phyloP scores from a whole-genome alignment of 53 echinoderm and acorn worm genomes.

The Echinarachnius parma region DNA sequence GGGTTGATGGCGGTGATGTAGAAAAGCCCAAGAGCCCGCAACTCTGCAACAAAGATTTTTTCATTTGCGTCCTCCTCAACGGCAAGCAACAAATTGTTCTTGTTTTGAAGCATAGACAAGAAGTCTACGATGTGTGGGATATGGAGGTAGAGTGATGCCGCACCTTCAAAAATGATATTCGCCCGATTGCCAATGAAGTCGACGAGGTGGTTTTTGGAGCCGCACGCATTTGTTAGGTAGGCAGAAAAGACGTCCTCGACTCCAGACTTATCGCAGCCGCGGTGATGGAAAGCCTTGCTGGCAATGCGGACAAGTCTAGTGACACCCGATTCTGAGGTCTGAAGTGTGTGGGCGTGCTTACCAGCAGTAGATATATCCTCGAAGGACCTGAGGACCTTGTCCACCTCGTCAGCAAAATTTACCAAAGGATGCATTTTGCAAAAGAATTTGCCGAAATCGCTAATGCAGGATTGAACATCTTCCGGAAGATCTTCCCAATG shows the following conservation, averaged over 20 bases:
- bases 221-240: slow-evolving; percentile 23
- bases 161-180: slow-evolving; percentile 58
- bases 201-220: slow-evolving; percentile 28
- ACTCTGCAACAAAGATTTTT: slow-evolving; percentile 31
- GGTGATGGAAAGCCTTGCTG: slow-evolving; percentile 55
- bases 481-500: slow-evolving; percentile 40
- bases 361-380: slow-evolving; percentile 19
- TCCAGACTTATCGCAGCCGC: slow-evolving; percentile 49
- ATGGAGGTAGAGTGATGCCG: slow-evolving; percentile 49
- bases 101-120: slow-evolving; percentile 14
- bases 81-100: slow-evolving; percentile 44
- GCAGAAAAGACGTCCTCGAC: slow-evolving; percentile 48
- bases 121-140: slow-evolving; percentile 39
- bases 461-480: neutral
- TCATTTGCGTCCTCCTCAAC: slow-evolving; percentile 39
- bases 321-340: neutral
- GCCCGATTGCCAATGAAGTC: slow-evolving; percentile 53
- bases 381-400: slow-evolving; percentile 48
- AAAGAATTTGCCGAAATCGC: slow-evolving; percentile 43
- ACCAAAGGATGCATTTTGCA: slow-evolving; percentile 68
- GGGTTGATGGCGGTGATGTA: slow-evolving; percentile 40
- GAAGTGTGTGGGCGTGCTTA: neutral
- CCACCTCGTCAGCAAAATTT: slow-evolving; percentile 54
- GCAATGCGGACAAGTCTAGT: slow-evolving; percentile 42
- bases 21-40: slow-evolving; percentile 46